Percentiles rank a stretch among this genome's conserved stretches.
Evolutionary conservation across 2,888 invertebrate genomes (phyloP).

Genomic region (Lasioglossum pauxillum): DNA sequence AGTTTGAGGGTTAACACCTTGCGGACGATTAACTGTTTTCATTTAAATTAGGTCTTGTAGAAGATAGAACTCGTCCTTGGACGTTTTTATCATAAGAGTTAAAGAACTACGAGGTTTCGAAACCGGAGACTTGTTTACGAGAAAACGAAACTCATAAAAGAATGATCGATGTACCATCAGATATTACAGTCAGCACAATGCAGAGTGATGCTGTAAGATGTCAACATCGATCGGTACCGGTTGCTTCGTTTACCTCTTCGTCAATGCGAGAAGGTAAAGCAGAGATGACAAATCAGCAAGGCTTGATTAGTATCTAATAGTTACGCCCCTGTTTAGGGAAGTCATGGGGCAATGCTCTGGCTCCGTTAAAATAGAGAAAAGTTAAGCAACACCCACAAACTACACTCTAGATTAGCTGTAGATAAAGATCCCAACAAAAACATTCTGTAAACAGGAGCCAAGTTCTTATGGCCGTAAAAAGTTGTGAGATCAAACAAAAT

Average conservation of each 20-base stretch:
- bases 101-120: neutral
- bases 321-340: neutral
- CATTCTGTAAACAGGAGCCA: no score
- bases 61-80: neutral
- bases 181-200: neutral
- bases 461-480: no score
- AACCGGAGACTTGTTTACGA: neutral
- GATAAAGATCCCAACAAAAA: neutral
- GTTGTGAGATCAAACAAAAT: no score
- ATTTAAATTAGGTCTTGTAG: neutral
- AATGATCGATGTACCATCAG: neutral
- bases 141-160: neutral
- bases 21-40: neutral
- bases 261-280: neutral
- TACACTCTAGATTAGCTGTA: neutral
- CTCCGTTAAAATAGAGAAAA: neutral
- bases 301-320: neutral
- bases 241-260: neutral
- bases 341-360: neutral
- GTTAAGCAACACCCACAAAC: no score
- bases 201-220: neutral
- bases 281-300: neutral
- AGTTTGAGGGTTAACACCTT: neutral
- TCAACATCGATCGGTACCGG: neutral
- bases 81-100: neutral